These are phyloP conservation scores for Mesorhabditis sp. DNA, from an alignment of 2,888 invertebrate species.

Conservation along the genomic window DNA sequence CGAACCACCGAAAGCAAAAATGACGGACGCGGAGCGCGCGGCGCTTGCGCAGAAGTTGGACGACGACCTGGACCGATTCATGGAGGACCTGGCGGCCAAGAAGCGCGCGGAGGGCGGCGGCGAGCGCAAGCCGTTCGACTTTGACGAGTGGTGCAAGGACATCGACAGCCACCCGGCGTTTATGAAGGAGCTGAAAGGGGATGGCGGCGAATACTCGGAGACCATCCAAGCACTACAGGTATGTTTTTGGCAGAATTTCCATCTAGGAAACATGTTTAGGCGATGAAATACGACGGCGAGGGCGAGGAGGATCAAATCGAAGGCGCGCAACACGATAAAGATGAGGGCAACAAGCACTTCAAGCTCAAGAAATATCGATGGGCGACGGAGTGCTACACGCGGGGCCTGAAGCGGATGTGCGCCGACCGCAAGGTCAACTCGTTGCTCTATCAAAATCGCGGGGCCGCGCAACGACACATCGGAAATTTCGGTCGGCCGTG, in stretches of 20 bases:
- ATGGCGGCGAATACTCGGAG: slow-evolving; percentile 44
- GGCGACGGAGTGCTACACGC: slow-evolving; percentile 77
- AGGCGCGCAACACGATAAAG: slow-evolving; percentile 81
- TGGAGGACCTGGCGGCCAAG: slow-evolving; percentile 50
- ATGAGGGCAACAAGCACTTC: slow-evolving; percentile 92
- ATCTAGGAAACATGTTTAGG: slow-evolving; percentile 66
- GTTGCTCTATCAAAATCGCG: slow-evolving; percentile 82
- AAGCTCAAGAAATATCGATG: slow-evolving; percentile 86
- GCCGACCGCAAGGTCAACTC: slow-evolving; percentile 73
- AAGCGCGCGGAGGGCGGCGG: slow-evolving; percentile 24
- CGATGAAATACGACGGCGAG: slow-evolving; percentile 75
- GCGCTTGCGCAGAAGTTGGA: slow-evolving; percentile 47
- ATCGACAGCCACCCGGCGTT: slow-evolving; percentile 55
- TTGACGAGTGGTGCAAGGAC: slow-evolving; percentile 53
- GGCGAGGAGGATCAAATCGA: slow-evolving; percentile 67
- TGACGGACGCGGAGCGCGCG: slow-evolving; percentile 41
- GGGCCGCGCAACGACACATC: slow-evolving; percentile 80
- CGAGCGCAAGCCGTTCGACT: slow-evolving; percentile 47
- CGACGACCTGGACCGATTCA: slow-evolving; percentile 50
- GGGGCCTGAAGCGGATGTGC: slow-evolving; percentile 73
- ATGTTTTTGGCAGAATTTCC: slow-evolving; percentile 6
- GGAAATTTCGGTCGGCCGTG: slow-evolving; percentile 64
- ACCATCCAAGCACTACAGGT: slow-evolving; percentile 67
- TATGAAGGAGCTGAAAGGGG: slow-evolving; percentile 40
- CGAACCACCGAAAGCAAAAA: slow-evolving; percentile 20